Evolutionary conservation across 2,113 vertebrate species (phyloP), one percentile per base, ranked within the genome.

Genomic region (Misgurnus mizolepis): DNA sequence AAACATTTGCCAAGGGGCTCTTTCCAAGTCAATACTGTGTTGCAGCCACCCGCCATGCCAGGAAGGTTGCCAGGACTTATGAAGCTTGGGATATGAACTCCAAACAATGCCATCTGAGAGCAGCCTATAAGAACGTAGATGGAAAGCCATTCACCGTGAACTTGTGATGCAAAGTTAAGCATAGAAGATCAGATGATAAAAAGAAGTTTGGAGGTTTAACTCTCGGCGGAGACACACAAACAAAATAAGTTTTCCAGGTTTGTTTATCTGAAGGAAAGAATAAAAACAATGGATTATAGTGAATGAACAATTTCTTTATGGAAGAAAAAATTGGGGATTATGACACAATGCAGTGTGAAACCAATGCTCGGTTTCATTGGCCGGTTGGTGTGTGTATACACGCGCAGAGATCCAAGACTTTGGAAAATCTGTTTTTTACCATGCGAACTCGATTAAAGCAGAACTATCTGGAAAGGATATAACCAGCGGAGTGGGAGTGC

Each of bases 391-490:
- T 58, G 39, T 73, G 14, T 18, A 6, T 3, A 34, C 27, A 34
- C 27, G 27, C 27, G 27, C 27, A 34, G 27, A 34, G 27, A 34
- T 34, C 27, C 27, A 34, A 34, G 27, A 34, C 27, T 34, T 34
- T 34, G 27, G 27, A 34, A 34, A 34, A 34, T 66, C 80, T 0
- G 7, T 47, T 85, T 84, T 87, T 84, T 74, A 81, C 71, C 40
- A 64, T 14, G 15, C 27, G 82, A 81, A 86, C 83, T 55, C 4
- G n/a, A 85, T 86, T 84, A 85, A 60, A 50, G 60, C 81, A 77
- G 22, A 71, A 60, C 45, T 7, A n/a, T 78, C 68, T 27, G 53
- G 72, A 9, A 49, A 7, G 73, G 53, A 69, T 82, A 62, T 79
- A 50, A 79, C 60, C 67, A 74, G 67, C 43, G 80, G 55, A 22